These are phyloP conservation scores for Sinocyclocheilus anshuiensis DNA, from an alignment of 2,113 vertebrate genomes.

Conservation along the genomic window DNA sequence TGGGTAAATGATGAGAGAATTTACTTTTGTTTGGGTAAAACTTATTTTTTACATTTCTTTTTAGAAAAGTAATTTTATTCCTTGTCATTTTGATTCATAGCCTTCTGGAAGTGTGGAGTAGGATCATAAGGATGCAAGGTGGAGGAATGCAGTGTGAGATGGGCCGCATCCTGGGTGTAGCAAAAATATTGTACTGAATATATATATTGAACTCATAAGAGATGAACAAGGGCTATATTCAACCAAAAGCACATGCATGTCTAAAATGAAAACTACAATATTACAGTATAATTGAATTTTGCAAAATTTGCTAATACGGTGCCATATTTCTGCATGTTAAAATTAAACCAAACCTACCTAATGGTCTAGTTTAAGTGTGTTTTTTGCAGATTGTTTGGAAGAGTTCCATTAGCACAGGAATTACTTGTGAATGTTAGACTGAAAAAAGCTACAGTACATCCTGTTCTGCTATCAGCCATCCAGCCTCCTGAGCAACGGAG, in stretches of 20 bases:
- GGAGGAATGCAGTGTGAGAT: not conserved
- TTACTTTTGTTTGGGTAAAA: not conserved
- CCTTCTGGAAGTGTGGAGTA: not conserved
- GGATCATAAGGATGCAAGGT: not conserved
- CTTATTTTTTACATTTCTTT: not conserved
- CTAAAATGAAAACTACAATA: not conserved
- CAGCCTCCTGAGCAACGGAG: slow-evolving; percentile 65
- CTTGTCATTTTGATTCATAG: not conserved
- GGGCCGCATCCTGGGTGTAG: not conserved
- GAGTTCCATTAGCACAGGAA: not conserved
- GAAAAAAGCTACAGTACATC: slow-evolving; percentile 66
- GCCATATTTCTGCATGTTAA: slow-evolving; percentile 43
- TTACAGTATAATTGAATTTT: slow-evolving; percentile 10
- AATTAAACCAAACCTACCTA: slow-evolving; percentile 38
- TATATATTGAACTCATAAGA: not conserved
- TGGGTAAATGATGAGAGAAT: not conserved
- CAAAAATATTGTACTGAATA: not conserved
- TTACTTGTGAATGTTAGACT: not conserved
- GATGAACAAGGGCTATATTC: not conserved
- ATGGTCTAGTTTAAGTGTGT: not conserved
- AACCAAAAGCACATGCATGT: slow-evolving; percentile 13
- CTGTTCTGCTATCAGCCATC: slow-evolving; percentile 83
- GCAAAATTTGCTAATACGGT: slow-evolving; percentile 15
- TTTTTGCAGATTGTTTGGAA: slow-evolving; percentile 6
- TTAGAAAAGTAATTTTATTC: not conserved